Conservation (phyloP, 2,797 vertebrate species). For the Cetoscarus ocellatus region DNA sequence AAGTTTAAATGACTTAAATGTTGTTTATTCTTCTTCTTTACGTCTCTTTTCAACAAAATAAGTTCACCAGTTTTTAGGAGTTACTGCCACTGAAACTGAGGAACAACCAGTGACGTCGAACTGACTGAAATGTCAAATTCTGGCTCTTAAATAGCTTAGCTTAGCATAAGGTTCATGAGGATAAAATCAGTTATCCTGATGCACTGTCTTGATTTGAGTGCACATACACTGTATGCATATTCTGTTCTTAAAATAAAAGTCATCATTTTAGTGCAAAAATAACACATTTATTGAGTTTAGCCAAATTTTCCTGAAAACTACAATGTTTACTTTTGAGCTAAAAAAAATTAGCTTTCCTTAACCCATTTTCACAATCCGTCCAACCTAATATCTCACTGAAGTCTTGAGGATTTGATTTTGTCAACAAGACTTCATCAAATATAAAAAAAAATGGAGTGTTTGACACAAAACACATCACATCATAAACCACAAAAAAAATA, state of each 20-base stretch:
- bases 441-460: conserved; percentile 1
- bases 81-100: background rate
- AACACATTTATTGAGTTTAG: background rate
- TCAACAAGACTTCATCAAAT: conserved; percentile 17
- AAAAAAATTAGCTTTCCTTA: background rate
- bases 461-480: conserved; percentile 29
- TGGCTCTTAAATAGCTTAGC: background rate
- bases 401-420: background rate
- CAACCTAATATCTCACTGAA: background rate
- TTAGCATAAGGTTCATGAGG: background rate
- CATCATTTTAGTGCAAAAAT: conserved; percentile 26
- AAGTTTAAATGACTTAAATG: background rate
- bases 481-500: conserved; percentile 24
- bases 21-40: background rate
- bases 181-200: background rate
- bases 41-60: no score
- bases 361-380: background rate
- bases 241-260: conserved; percentile 19
- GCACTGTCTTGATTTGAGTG: conserved; percentile 14
- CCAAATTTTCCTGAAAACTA: background rate
- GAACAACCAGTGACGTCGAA: background rate
- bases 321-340: background rate
- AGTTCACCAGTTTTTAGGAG: background rate
- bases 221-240: conserved; percentile 36
- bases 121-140: background rate